phyloP scores from a whole-genome alignment of 2,888 invertebrate species.

The Dione vanillae region DNA sequence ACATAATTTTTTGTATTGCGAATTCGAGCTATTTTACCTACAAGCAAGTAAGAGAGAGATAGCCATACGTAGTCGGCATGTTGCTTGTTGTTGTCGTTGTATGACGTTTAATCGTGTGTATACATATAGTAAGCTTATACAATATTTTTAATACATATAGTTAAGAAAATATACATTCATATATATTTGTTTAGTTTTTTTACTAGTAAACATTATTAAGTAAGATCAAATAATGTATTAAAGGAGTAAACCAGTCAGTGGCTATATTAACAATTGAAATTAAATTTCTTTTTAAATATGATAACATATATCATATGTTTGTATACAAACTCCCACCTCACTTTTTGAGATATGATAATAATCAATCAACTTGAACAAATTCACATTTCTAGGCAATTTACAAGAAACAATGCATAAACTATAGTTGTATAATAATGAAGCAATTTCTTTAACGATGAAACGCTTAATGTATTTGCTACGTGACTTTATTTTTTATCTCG shows the following conservation, averaged over 20 bases:
- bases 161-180: background rate
- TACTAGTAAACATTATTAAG: background rate
- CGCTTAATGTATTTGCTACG: constrained; percentile 46
- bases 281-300: background rate
- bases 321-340: background rate
- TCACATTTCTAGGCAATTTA: constrained; percentile 4
- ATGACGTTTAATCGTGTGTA: background rate
- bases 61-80: background rate
- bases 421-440: constrained; percentile 23
- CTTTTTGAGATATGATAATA: background rate
- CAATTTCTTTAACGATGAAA: constrained; percentile 43
- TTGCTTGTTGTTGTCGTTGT: background rate
- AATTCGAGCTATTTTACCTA: background rate
- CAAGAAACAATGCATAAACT: constrained; percentile 42
- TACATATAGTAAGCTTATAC: background rate
- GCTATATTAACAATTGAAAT: background rate
- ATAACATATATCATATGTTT: background rate
- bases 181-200: no score
- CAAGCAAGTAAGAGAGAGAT: constrained; percentile 3
- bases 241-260: background rate
- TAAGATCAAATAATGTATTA: background rate
- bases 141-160: background rate
- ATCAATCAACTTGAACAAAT: constrained; percentile 5
- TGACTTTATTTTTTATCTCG: constrained; percentile 50
- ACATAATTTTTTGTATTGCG: background rate